Conservation (phyloP, 2,888 invertebrate species). For the Phasia obesa region DNA sequence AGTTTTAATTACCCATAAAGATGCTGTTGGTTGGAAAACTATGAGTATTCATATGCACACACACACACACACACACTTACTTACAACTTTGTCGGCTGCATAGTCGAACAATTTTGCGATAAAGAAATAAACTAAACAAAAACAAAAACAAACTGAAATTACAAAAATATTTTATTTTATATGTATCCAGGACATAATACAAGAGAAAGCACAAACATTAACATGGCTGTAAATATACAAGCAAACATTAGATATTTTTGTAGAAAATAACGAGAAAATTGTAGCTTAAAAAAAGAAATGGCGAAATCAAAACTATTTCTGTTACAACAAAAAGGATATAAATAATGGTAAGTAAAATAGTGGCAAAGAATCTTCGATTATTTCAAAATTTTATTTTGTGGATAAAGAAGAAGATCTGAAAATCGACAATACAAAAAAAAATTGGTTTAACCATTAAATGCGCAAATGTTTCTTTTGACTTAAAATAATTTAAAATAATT, state of each 20-base stretch:
- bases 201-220: neutral
- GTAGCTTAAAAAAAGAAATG: conserved; percentile 29
- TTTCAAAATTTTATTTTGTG: conserved; percentile 35
- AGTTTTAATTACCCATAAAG: conserved; percentile 81
- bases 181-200: conserved; percentile 13
- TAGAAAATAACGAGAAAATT: too few species aligned
- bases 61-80: neutral
- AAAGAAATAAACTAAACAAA: conserved; percentile 54
- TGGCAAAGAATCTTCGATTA: conserved; percentile 37
- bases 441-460: too few species aligned
- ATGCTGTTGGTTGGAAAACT: conserved; percentile 73
- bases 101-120: conserved; percentile 62
- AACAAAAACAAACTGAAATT: conserved; percentile 40
- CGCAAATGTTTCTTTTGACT: too few species aligned
- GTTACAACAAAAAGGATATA: conserved; percentile 22
- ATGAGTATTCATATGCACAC: conserved; percentile 8
- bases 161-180: conserved; percentile 64
- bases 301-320: conserved; percentile 26
- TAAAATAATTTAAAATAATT: too few species aligned
- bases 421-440: too few species aligned
- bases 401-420: too few species aligned
- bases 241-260: too few species aligned
- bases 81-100: conserved; percentile 61
- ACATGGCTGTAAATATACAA: too few species aligned
- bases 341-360: conserved; percentile 34